These are phyloP conservation scores for Ruditapes philippinarum DNA, from an alignment of 1,140 invertebrate genomes.

Conservation along the genomic window DNA sequence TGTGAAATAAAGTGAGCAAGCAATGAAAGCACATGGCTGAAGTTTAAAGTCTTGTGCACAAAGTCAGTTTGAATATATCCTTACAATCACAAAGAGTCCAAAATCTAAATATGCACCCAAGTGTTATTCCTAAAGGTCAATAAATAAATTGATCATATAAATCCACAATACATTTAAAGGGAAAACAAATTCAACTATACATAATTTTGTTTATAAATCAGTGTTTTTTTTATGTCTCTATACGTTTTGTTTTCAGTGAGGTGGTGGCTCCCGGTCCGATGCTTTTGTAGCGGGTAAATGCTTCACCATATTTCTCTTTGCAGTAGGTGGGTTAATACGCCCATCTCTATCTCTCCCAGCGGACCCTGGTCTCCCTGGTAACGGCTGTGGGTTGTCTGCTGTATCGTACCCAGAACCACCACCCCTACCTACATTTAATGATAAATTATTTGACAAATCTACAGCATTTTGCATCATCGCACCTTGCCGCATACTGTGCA, in stretches of 20 bases:
- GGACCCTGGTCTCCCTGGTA: slow-evolving; percentile 64
- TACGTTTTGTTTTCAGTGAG: slow-evolving; percentile 62
- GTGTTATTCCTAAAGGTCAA: slow-evolving; percentile 7
- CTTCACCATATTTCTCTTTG: slow-evolving; percentile 71
- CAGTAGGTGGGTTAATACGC: slow-evolving; percentile 59
- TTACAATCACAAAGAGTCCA: neutral
- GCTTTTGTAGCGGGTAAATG: slow-evolving; percentile 70
- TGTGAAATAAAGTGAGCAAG: slow-evolving; percentile 2
- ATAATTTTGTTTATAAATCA: slow-evolving; percentile 3
- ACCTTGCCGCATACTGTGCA: slow-evolving; percentile 53
- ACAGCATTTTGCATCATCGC: slow-evolving; percentile 30
- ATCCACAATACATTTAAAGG: slow-evolving; percentile 30
- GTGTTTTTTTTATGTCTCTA: neutral
- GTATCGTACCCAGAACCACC: slow-evolving; percentile 57
- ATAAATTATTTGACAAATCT: slow-evolving; percentile 59
- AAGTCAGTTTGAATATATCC: neutral
- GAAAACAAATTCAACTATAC: slow-evolving; percentile 30
- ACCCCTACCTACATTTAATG: slow-evolving; percentile 37
- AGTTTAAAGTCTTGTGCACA: neutral
- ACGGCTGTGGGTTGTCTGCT: slow-evolving; percentile 59
- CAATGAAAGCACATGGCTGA: slow-evolving; percentile 37
- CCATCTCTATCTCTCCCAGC: slow-evolving; percentile 65
- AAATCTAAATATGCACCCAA: neutral
- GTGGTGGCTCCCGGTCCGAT: slow-evolving; percentile 73
- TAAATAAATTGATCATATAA: slow-evolving; percentile 36